Base-by-base conservation (phyloP, 2,113 vertebrate genomes). In the Syngnathus floridae region DNA sequence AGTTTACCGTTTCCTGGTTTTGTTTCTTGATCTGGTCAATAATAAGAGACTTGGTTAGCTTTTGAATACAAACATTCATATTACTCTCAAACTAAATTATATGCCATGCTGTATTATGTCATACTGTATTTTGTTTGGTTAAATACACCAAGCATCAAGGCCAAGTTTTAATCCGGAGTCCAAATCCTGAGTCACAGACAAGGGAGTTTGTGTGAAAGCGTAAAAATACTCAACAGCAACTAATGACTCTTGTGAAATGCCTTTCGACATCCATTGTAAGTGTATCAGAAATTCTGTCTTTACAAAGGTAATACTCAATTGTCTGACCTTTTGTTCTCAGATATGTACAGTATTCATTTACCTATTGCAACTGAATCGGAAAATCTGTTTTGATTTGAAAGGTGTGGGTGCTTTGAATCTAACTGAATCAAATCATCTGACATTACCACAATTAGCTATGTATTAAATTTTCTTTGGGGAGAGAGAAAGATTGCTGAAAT, bases 1-100 rank as follows among this genome's bases (percentile, higher is more conserved):
- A 70, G 35, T 67, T 69, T 55, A 58, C 57, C 45, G 64, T 75
- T 80, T 83, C 73, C 73, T 87, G 63, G 73, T 82, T 84, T 75
- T 78, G 71, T 66, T 40, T 64, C 49, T 72, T 64, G 16, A 69
- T 74, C 65, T 67, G 36, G 58, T 60, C 71, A 65, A 60, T 70
- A 58, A 38, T 22, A 52, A 48, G 61, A 58, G 26, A 22, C 52
- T 60, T 77, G 62, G 57, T 77, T 2, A 14, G n/a, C 1, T n/a
- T 55, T 64, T 65, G 35, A 45, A 17, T 4, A 36, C 45, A 36
- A 67, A 56, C 55, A 68, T 16, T 69, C 55, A 40, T 49, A 40
- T 22, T 60, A 43, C 1, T 6, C 36, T 66, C 19, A 65, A 16
- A 26, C 67, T 51, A 10, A 68, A 68, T 45, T 26, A 11, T 10